Conservation (phyloP, 2,888 invertebrate species). For the Drosophila infuscata region DNA sequence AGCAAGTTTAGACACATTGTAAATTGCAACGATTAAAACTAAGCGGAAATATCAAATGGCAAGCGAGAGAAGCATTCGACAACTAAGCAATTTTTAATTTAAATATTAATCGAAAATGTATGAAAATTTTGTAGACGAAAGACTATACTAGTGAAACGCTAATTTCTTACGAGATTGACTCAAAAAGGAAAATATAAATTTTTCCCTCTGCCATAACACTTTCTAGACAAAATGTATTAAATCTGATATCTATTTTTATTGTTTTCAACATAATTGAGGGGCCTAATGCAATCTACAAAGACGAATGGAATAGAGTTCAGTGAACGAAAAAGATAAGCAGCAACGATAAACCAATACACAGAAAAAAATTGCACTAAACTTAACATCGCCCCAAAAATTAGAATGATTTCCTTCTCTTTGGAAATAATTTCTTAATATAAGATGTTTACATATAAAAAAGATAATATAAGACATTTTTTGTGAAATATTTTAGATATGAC, state of each 20-base stretch:
- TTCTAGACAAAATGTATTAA: neutral
- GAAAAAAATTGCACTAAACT: neutral
- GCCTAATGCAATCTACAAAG: constrained; percentile 3
- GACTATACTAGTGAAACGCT: neutral
- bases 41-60: constrained; percentile 65
- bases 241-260: constrained; percentile 27
- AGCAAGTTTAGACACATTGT: constrained; percentile 40
- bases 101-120: neutral
- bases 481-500: neutral
- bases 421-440: neutral
- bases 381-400: neutral
- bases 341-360: constrained; percentile 9
- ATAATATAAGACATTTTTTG: too few relatives aligned
- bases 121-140: neutral
- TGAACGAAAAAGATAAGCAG: constrained; percentile 26
- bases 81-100: neutral
- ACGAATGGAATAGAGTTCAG: constrained; percentile 24
- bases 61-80: constrained; percentile 31
- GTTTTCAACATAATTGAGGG: constrained; percentile 26
- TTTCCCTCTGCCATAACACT: neutral
- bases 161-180: neutral
- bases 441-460: neutral
- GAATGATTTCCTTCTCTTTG: neutral
- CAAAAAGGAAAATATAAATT: neutral
- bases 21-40: constrained; percentile 45